Evolutionary conservation across 2,888 invertebrate species (phyloP), one percentile per base, ranked within the genome.

Genomic region (Phortica magna): DNA sequence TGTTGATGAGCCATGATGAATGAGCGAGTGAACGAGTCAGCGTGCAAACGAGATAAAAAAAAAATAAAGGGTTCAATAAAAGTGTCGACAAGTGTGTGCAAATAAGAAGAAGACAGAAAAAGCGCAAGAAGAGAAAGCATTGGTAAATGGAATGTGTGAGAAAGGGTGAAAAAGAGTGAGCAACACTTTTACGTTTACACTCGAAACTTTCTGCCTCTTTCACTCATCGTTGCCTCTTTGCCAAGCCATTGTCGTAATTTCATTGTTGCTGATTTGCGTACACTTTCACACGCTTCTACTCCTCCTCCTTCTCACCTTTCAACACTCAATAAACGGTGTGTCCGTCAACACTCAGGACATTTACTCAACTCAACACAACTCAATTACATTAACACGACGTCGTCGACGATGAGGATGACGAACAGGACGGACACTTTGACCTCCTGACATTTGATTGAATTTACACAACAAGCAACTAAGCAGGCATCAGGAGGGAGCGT

Each of bases 341-440:
- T 41, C 39, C 65, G 39, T 41, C 65, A 39, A 14, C 41, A 31
- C 5, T 65, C 14, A 31, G 31, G 31, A 31, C 31, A 14, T 22
- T 31, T 41, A 48, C 53, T 12, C 42, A 17, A 31, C 19, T 42
- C 39, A n/a, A 71, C 22, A 41, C 39, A 65, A 74, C 55, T 67
- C 74, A 74, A 74, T 74, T 74, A 74, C 74, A 74, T 74, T 74
- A 67, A 67, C 74, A 67, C 74, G 55, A 61, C 61, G 17, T 17
- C 55, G 55, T 14, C 55, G 7, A 55, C 55, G 12, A n/a, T 14
- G 55, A n/a, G 12, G 2, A n/a, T 12, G 12, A 55, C 17, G 55
- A 17, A 2, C 12, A 61, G 5, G 48, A 48, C 48, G 48, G 31
- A 31, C 31, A 31, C 71, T 67, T 53, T 53, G 67, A 67, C 55